phyloP scores from a whole-genome alignment of 2,113 vertebrate species.

The Pogonocichla stellata region DNA sequence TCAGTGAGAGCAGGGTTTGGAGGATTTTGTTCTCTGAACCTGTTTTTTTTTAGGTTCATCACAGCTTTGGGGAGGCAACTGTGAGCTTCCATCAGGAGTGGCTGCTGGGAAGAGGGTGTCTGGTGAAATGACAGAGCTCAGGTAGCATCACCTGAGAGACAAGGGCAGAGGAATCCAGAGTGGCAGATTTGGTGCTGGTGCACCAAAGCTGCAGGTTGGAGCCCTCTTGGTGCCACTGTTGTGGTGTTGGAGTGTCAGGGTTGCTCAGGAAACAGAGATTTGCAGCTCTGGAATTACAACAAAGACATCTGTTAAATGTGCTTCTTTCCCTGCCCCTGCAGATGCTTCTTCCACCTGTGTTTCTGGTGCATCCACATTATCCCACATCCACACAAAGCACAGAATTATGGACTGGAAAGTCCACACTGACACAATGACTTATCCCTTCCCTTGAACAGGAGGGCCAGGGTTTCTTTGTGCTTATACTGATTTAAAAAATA shows the following conservation, averaged over 20 bases:
- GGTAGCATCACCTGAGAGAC: not conserved
- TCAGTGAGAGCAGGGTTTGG: not conserved
- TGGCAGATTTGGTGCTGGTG: not conserved
- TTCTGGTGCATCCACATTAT: not conserved
- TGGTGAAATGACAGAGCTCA: not conserved
- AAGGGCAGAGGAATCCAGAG: not conserved
- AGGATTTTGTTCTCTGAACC: not conserved
- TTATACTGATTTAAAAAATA: not conserved
- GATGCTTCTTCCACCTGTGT: not conserved
- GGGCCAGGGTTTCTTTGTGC: not conserved
- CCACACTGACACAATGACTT: not conserved
- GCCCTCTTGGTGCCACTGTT: not conserved
- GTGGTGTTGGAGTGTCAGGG: not conserved
- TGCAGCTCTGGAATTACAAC: not conserved
- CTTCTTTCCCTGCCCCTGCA: not conserved
- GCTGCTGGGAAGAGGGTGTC: not conserved
- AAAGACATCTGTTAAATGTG: not conserved
- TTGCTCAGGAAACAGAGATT: not conserved
- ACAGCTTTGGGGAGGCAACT: not conserved
- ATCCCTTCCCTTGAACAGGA: not conserved
- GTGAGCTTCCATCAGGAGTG: not conserved
- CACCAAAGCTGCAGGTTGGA: accelerated
- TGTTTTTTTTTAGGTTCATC: not conserved
- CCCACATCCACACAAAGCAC: not conserved
- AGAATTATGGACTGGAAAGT: not conserved